Base-by-base conservation (phyloP, 2,888 invertebrate species). In the Lordiphosa andalusiaca region DNA sequence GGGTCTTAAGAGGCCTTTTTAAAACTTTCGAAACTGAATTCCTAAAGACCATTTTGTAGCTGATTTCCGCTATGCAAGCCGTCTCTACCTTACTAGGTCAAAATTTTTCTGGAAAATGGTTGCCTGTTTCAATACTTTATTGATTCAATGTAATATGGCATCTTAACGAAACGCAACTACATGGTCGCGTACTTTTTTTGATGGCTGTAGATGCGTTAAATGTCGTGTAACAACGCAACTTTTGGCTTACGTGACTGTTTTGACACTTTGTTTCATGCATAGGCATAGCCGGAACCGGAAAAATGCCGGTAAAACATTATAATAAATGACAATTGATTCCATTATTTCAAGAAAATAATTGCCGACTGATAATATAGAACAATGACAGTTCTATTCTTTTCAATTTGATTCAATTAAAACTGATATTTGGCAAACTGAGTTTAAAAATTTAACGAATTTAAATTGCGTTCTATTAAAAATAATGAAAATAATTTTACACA, bases 401-500 rank as follows among this genome's bases (percentile, higher is more conserved):
- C 51, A 65, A 68, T 68, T 65, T 53, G 35, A 54, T 56, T 71
- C 58, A 69, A 71, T 69, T 68, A 51, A 33, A 25, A 25, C 30
- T 48, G 47, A 52, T 52, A 52, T 58, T 58, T 52, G 57, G 52
- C 57, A 52, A 52, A 60, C 54, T 44, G 48, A 42, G 53, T 52
- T 63, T 49, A 71, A 16, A 16, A 47, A 38, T 71, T 74, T 63
- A 73, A 71, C 64, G 53, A 73, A 74, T 73, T 71, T 61, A 72
- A 74, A 73, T 73, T 73, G 72, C 74, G 74, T 73, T 73, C 70
- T 74, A 70, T 74, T 73, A 69, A 74, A 73, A 61, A 61, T 67
- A 74, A 63, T 73, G 67, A 74, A 73, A 61, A 61, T 70, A 74
- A 59, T 23, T 55, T 19, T 55, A 52, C 68, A 67, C 60, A 60